A percentile compares a stretch with the other conserved stretches of the same genome.
These are phyloP conservation scores for Cydia amplana DNA, from an alignment of 1,140 invertebrate genomes.

Conservation along the genomic window DNA sequence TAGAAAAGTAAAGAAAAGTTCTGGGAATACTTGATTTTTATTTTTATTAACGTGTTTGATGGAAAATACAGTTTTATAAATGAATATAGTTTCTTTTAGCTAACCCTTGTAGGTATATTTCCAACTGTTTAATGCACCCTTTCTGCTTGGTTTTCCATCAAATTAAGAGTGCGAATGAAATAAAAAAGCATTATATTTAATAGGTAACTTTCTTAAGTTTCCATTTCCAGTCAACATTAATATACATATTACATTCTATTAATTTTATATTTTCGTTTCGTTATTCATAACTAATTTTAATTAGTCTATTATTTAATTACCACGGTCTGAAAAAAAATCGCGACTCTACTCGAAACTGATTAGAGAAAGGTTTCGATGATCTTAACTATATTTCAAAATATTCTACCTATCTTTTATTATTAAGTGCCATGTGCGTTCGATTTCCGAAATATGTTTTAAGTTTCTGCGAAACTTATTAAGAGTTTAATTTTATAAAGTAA, in stretches of 20 bases:
- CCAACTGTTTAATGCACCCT: no score
- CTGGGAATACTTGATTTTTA: no score
- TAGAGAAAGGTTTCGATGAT: constrained; percentile 11
- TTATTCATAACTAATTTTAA: not conserved
- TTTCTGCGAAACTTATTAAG: constrained; percentile 10
- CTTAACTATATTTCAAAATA: constrained; percentile 21
- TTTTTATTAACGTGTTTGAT: no score
- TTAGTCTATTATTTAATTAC: not conserved
- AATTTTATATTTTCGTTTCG: not conserved
- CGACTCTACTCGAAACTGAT: constrained; percentile 38
- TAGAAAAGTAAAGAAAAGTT: no score
- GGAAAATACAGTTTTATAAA: no score
- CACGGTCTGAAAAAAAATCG: not conserved
- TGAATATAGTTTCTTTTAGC: no score
- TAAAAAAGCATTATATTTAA: not conserved
- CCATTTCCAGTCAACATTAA: not conserved
- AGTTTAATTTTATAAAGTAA: constrained; percentile 32
- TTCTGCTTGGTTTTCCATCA: no score
- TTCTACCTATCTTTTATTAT: constrained; percentile 10
- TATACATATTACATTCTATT: not conserved
- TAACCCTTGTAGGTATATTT: no score
- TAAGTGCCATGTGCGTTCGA: constrained; percentile 47
- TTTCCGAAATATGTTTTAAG: constrained; percentile 50
- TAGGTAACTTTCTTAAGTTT: not conserved
- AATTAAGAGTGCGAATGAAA: no score